Conservation (phyloP, 2,113 vertebrate species). For the Butorides virescens region DNA sequence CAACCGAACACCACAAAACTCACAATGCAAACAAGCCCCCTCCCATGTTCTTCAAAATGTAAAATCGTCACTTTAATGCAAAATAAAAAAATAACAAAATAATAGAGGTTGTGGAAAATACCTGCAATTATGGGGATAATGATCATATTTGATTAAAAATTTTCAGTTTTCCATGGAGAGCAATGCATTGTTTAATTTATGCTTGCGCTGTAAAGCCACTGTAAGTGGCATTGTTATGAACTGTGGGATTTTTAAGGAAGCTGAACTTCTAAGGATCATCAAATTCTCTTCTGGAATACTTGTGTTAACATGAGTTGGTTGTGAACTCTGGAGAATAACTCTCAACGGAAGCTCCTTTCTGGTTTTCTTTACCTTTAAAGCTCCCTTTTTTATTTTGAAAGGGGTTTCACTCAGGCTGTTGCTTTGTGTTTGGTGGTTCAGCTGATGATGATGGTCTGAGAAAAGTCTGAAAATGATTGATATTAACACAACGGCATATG, state of each 20-base stretch:
- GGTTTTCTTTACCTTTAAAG: neutral
- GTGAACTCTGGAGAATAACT: neutral
- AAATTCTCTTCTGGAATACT: neutral
- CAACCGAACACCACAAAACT: neutral
- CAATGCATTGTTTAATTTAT: neutral
- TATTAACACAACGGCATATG: neutral
- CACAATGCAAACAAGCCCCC: fast-evolving
- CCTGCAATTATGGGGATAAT: neutral
- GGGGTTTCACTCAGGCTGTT: neutral
- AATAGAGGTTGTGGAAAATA: neutral
- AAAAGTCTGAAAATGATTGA: neutral
- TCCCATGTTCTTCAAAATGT: neutral
- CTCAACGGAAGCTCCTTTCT: neutral
- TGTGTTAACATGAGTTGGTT: neutral
- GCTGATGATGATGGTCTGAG: neutral
- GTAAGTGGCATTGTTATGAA: neutral
- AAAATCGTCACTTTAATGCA: neutral
- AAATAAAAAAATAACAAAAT: too few relatives aligned
- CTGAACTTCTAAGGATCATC: neutral
- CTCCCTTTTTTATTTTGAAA: neutral
- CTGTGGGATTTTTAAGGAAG: neutral
- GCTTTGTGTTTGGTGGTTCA: neutral
- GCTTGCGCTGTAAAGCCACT: fast-evolving
- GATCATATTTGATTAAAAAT: neutral
- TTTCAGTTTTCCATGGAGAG: neutral